phyloP scores from a whole-genome alignment of 2,797 vertebrate species.

The Phyllotis vaccarum region DNA sequence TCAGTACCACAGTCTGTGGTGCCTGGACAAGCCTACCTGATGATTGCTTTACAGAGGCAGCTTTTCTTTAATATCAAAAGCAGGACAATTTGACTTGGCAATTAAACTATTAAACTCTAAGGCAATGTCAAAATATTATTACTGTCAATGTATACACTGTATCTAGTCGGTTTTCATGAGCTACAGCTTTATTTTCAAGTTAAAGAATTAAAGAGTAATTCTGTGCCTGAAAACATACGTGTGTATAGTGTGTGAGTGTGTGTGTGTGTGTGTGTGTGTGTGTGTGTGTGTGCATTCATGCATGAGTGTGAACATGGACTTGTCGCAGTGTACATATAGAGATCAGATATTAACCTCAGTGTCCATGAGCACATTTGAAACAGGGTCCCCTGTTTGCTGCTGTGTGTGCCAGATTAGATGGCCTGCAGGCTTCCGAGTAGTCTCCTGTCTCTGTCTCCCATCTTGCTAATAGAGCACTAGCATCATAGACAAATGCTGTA shows the following conservation, averaged over 20 bases:
- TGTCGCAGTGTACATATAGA: not conserved
- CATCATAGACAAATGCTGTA: too few relatives aligned
- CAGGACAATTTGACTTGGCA: slow-evolving; percentile 8
- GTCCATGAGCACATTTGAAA: not conserved
- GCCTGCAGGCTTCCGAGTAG: not conserved
- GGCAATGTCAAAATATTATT: slow-evolving; percentile 42
- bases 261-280: not conserved
- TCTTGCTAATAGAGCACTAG: not conserved
- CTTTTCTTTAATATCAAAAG: slow-evolving; percentile 42
- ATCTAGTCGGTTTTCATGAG: slow-evolving; percentile 46
- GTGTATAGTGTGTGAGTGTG: not conserved
- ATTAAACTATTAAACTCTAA: slow-evolving; percentile 46
- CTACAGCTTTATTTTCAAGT: slow-evolving; percentile 49
- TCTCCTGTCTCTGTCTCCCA: not conserved
- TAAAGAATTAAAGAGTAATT: slow-evolving; percentile 15
- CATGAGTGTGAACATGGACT: not conserved
- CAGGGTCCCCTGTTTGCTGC: not conserved
- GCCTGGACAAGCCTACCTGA: not conserved
- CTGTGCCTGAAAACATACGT: not conserved
- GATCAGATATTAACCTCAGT: not conserved
- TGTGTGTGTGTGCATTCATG: not conserved
- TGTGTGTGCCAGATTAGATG: not conserved
- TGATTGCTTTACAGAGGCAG: slow-evolving; percentile 50
- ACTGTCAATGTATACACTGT: not conserved
- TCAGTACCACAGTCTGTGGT: not conserved